Conservation (phyloP, 2,113 vertebrate genomes). For the Misgurnus mizolepis region DNA sequence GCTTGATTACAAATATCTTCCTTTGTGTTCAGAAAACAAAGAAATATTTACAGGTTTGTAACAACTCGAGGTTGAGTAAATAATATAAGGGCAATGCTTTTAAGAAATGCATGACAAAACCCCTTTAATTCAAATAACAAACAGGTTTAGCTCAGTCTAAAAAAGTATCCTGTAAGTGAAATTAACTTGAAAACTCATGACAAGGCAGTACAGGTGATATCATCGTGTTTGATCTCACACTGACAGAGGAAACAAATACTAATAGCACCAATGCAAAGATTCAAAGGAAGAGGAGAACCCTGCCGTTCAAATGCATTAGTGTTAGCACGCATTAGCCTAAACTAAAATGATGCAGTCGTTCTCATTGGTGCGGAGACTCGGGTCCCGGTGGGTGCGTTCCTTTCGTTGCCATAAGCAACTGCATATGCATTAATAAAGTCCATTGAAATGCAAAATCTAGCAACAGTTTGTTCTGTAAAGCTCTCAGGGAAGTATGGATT, state of each 20-base stretch:
- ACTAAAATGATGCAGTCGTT: slow-evolving; percentile 4
- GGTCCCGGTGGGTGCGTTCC: slow-evolving; percentile 22
- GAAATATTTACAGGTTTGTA: too few species aligned
- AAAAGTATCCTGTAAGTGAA: not conserved
- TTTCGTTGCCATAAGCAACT: slow-evolving; percentile 34
- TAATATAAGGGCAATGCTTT: too few species aligned
- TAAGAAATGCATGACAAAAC: too few species aligned
- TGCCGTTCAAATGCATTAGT: slow-evolving; percentile 47
- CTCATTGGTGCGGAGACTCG: slow-evolving; percentile 14
- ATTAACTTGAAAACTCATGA: not conserved
- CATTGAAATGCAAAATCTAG: slow-evolving; percentile 64
- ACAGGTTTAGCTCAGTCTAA: too few species aligned
- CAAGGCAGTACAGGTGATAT: not conserved
- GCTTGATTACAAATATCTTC: too few species aligned
- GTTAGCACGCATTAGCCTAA: slow-evolving; percentile 14
- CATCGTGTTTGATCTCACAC: slow-evolving; percentile 25
- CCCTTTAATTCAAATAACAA: too few species aligned
- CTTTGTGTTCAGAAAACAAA: too few species aligned
- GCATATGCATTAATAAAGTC: slow-evolving; percentile 52
- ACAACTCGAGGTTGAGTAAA: too few species aligned
- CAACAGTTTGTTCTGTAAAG: slow-evolving; percentile 63
- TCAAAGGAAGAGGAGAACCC: slow-evolving; percentile 22
- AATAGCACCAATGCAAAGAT: slow-evolving; percentile 45
- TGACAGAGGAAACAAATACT: slow-evolving; percentile 24
- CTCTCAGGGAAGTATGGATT: slow-evolving; percentile 70